Base-by-base conservation (phyloP, 2,888 invertebrate species). In the Metopia argyrocephala region DNA sequence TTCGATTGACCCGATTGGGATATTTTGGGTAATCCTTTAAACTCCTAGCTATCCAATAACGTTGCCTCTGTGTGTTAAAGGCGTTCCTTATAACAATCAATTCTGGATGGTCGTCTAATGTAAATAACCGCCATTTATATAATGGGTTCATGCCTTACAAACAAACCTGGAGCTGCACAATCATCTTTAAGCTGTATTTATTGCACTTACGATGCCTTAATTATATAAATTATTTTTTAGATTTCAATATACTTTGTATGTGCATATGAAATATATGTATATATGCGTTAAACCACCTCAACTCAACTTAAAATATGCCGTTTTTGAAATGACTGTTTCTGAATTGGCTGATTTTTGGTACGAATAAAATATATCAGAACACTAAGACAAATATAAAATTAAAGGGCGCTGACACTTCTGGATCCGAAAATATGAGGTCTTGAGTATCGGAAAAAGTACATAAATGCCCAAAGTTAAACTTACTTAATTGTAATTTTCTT, bases 81-180 rank as follows among this genome's bases (percentile, higher is more conserved):
- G 97, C 97, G 91, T 97, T 97, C 85, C 91, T 92, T 76, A 98
- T 94, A 66, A 96, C 93, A 84, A 96, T 90, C 64, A 98, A 92
- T n/a, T 97, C 96, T 78, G 94, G 93, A 83, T 93, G 92, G 45
- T 91, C 88, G n/a, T 86, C 84, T 25, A 96, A 91, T 82, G 92
- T 91, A 87, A 91, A 95, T 48, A 93, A 89, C 85, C 92, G 91
- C 96, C 96, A 96, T 46, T 92, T 87, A 27, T 89, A 84, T 0
- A 89, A 78, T 9, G 92, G 88, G 81, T 82, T 76, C 9, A 89
- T 65, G 0, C 89, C 88, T 21, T 79, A 65, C 2, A 86, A n/a
- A 85, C 21, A 83, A n/a, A 12, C 80, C 78, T 46, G 71, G 38
- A 0, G 48, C 27, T 6, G 59, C 74, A 38, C 38, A 69, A 46